Base-by-base conservation (phyloP, 2,797 vertebrate species). In the Botia kubotai region DNA sequence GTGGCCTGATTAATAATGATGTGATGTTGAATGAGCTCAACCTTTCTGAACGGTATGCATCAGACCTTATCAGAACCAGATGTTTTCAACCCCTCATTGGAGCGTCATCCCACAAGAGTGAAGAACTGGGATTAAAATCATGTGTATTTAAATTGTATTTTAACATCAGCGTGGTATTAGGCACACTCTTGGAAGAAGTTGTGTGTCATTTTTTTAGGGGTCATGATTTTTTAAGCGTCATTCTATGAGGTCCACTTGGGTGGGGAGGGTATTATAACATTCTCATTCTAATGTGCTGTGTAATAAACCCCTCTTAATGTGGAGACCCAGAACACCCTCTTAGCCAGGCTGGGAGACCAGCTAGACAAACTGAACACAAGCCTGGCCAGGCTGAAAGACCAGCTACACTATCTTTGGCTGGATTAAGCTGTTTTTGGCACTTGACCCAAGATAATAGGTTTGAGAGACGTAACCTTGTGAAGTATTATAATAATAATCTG, bases 61-160 rank as follows among this genome's bases (percentile, higher is more conserved):
- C 63, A 80, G 75, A 39, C 78, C 83, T 68, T 89, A 93, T 90
- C 73, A 87, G 81, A 87, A 89, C 83, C 94, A 94, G 91, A 94
- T 93, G 93, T 87, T 78, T 79, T 77, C 39, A 55, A 17, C 19
- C 39, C 43, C 79, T 68, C 53, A 58, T 65, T 70, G 13, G 50
- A 73, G 60, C 39, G 26, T 43, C 16, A 23, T 66, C 69, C 0
- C 23, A 1, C 11, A 79, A 36, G 33, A 53, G 76, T 36, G n/a
- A n/a, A 53, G 21, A 33, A 21, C 48, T 71, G 48, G 66, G 26
- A 66, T 21, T 26, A 13, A 71, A 83, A 68, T 21, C 52, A 33
- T 77, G 57, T 65, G 17, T 6, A 48, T 26, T 26, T 26, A 26
- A 26, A 26, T 26, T 26, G 23, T 26, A 26, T 26, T 26, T 26